Percentiles rank a stretch among this genome's conserved stretches.
Conservation (phyloP, 1,140 invertebrate genomes). For the Lethrus apterus region DNA sequence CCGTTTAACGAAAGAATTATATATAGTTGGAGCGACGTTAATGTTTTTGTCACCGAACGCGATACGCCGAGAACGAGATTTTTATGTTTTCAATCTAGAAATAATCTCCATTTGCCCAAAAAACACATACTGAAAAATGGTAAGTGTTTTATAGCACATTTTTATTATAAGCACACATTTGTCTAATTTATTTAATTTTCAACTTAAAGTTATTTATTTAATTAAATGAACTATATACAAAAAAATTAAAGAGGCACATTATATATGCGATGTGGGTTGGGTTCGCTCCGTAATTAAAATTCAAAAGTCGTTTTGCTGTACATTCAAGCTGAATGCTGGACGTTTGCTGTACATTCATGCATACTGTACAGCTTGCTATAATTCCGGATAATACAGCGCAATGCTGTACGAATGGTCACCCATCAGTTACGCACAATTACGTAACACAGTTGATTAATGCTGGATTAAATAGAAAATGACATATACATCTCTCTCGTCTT, state of each 20-base stretch:
- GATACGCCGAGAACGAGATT: slow-evolving; percentile 16
- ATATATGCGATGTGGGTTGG: no score
- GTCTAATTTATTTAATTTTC: slow-evolving; percentile 6
- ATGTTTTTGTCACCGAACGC: slow-evolving; percentile 47
- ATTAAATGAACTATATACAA: background rate
- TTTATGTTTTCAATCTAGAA: slow-evolving; percentile 12
- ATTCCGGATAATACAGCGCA: no score
- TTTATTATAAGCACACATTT: background rate
- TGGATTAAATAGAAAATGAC: no score
- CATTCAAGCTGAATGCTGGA: no score
- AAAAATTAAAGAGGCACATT: background rate
- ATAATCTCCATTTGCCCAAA: slow-evolving; percentile 8
- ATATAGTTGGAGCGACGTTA: slow-evolving; percentile 63
- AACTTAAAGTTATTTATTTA: background rate
- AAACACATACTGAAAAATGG: slow-evolving; percentile 64
- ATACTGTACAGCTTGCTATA: no score
- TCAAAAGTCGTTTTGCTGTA: no score
- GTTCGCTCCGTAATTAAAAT: no score
- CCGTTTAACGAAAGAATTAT: slow-evolving; percentile 46
- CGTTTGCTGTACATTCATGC: no score
- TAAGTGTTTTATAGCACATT: slow-evolving; percentile 34
- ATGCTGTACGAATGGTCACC: no score
- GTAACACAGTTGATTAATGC: no score
- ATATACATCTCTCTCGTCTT: no score
- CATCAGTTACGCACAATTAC: no score